These are phyloP conservation scores for Homalodisca vitripennis DNA, from an alignment of 1,140 invertebrate species.

Conservation along the genomic window DNA sequence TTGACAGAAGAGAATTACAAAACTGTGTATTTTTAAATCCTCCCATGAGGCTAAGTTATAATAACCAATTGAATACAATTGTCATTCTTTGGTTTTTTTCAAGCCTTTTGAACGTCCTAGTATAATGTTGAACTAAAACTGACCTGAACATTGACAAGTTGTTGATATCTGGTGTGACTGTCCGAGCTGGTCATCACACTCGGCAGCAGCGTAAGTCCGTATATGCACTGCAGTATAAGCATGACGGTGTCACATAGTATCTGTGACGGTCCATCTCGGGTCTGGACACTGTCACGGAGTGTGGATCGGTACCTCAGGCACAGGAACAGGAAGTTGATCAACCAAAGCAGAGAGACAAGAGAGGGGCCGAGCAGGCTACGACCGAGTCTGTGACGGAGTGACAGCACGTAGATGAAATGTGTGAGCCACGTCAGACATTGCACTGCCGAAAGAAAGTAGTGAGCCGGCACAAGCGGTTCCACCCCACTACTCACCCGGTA, in stretches of 20 bases:
- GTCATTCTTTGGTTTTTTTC: no score
- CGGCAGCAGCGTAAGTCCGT: conserved; percentile 40
- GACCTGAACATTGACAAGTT: conserved; percentile 16
- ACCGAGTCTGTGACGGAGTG: conserved; percentile 52
- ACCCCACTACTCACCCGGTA: conserved; percentile 27
- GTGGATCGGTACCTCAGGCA: conserved; percentile 37
- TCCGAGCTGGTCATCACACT: neutral
- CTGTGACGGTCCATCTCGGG: conserved; percentile 46
- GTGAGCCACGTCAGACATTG: conserved; percentile 74
- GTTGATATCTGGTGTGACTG: conserved; percentile 17
- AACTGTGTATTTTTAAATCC: no score
- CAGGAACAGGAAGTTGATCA: conserved; percentile 60
- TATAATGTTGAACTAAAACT: no score
- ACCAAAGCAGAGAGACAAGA: conserved; percentile 63
- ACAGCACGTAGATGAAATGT: conserved; percentile 71
- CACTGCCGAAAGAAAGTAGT: conserved; percentile 35
- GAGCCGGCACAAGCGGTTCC: conserved; percentile 33
- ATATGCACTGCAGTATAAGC: conserved; percentile 45
- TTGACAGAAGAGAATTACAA: no score
- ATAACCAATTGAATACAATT: no score
- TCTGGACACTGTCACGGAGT: neutral
- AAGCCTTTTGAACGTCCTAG: no score
- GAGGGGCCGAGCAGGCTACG: conserved; percentile 66
- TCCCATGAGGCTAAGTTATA: no score
- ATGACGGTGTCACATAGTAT: conserved; percentile 53